These are phyloP conservation scores for Eumaeus atala DNA, from an alignment of 1,140 invertebrate species.

Conservation along the genomic window DNA sequence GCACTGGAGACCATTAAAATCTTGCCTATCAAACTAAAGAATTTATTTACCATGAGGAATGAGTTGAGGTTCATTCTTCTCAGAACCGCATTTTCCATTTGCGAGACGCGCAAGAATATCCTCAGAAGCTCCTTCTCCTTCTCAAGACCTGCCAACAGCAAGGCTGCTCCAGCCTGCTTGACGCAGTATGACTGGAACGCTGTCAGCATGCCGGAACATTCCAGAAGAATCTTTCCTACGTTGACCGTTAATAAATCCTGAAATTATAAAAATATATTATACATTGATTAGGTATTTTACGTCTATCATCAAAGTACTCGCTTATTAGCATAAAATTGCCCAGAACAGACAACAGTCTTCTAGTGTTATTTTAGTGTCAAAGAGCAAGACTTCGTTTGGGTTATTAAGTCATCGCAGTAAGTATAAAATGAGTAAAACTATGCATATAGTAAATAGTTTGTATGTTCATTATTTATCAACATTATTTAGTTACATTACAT, in stretches of 20 bases:
- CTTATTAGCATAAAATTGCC: too few species aligned
- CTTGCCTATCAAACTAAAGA: neutral
- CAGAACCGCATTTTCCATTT: constrained; percentile 95
- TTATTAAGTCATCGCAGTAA: too few species aligned
- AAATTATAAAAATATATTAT: constrained; percentile 28
- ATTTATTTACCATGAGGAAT: constrained; percentile 91
- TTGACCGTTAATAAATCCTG: constrained; percentile 91
- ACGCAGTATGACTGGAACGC: constrained; percentile 97
- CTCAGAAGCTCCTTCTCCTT: constrained; percentile 96
- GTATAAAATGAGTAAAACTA: too few species aligned
- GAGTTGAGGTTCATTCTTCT: constrained; percentile 97
- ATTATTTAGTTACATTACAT: too few species aligned
- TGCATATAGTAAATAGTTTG: too few species aligned
- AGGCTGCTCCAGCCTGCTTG: constrained; percentile 90
- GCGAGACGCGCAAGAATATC: constrained; percentile 95
- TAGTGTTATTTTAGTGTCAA: too few species aligned
- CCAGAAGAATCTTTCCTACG: constrained; percentile 92
- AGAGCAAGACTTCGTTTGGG: too few species aligned
- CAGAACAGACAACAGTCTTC: too few species aligned
- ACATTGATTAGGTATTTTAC: too few species aligned
- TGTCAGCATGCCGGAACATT: constrained; percentile 93
- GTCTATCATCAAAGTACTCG: too few species aligned
- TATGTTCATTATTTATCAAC: too few species aligned
- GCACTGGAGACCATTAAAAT: too few species aligned
- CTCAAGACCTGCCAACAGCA: constrained; percentile 91